Evolutionary conservation across 2,113 vertebrate species (phyloP), one percentile per base, ranked within the genome.

Genomic region (Lipophrys pholis): DNA sequence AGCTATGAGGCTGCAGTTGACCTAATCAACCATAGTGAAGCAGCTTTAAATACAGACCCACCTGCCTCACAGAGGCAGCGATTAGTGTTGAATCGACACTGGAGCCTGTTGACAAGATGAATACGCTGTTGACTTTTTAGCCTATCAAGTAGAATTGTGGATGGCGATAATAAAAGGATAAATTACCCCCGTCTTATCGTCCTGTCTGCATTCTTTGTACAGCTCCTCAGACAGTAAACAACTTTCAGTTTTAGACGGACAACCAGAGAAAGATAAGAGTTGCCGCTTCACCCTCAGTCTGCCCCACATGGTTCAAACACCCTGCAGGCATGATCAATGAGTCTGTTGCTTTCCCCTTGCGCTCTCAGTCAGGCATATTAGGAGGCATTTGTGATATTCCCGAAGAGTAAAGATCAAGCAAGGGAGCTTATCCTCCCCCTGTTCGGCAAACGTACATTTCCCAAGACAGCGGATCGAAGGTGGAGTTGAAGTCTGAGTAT

Each of bases 391-490:
- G 72, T 71, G 69, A 82, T 87, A 58, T 77, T 81, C 75, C 75
- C 77, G 71, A 53, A 66, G 79, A 85, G 65, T 66, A 77, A 70
- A 89, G 75, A 78, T 84, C 74, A 87, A 87, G 79, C 56, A 56
- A 50, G 41, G 56, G 66, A 70, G 78, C 75, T 87, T 78, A 83
- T 76, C 59, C 63, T 56, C 62, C 72, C 79, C 60, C 62, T 83
- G 75, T 83, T 85, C 46, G 12, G 58, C 61, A 81, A 67, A 54
- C 21, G n/a, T 65, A 71, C 74, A 69, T 85, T 85, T 73, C 83
- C 70, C 73, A 16, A 56, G 65, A 88, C 72, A 66, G 56, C 55
- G 16, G 9, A 56, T 35, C 46, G 58, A 79, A 71, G 49, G 63
- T 66, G 51, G 57, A 60, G 68, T 56, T 79, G 52, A 62, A 73